A percentile compares a stretch with the other conserved stretches of the same genome.
Conservation (phyloP, 2,797 vertebrate genomes). For the Pteronotus mesoamericanus region DNA sequence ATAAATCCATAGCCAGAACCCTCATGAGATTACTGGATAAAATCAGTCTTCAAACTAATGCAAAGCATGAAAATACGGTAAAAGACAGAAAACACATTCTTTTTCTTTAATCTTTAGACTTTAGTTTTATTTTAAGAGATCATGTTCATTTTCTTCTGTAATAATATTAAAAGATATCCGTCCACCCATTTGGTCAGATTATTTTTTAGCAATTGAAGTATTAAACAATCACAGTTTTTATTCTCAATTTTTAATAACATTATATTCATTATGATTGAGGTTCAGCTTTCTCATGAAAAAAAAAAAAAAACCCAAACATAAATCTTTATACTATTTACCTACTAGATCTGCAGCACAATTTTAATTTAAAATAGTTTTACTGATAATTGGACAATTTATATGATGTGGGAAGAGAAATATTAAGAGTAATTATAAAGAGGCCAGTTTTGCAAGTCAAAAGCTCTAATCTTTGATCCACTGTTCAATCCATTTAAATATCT, state of each 20-base stretch:
- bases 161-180: background rate
- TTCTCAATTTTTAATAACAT: background rate
- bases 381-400: background rate
- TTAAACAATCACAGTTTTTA: background rate
- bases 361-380: background rate
- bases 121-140: constrained; percentile 49
- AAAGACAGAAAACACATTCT: background rate
- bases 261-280: background rate
- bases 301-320: background rate
- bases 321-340: constrained; percentile 2
- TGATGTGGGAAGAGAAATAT: background rate
- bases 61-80: background rate
- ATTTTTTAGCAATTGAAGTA: background rate
- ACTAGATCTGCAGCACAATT: background rate
- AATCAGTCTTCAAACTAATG: background rate
- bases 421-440: background rate
- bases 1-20: background rate
- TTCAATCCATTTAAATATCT: constrained; percentile 92
- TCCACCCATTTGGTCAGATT: background rate
- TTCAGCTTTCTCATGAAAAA: background rate
- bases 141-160: constrained; percentile 15
- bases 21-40: background rate
- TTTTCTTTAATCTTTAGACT: background rate
- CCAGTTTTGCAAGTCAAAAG: constrained; percentile 60
- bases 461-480: constrained; percentile 96